Conservation (phyloP, 2,888 invertebrate genomes). For the Dromius quadrimaculatus region DNA sequence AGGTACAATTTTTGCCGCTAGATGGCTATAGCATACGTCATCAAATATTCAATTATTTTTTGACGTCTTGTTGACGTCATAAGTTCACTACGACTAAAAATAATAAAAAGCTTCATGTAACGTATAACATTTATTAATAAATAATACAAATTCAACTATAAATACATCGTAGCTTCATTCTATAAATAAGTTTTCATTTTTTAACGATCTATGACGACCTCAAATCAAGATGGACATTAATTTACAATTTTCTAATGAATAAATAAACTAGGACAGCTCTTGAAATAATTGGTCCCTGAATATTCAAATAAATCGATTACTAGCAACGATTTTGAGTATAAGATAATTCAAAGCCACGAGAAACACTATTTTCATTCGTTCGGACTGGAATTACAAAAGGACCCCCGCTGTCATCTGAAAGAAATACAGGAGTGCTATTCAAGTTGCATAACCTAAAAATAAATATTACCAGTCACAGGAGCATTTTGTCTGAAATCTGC, state of each 20-base stretch:
- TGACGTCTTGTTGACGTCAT: neutral
- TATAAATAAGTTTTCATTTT: constrained; percentile 37
- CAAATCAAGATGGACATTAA: constrained; percentile 2
- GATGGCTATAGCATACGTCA: too few species aligned
- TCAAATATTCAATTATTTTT: too few species aligned
- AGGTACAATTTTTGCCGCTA: too few species aligned
- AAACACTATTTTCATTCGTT: constrained; percentile 74
- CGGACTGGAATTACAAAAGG: constrained; percentile 79
- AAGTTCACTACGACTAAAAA: constrained; percentile 17
- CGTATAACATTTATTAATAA: constrained; percentile 48
- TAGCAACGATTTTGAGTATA: constrained; percentile 78
- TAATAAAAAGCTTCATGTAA: constrained; percentile 16
- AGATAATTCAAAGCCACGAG: constrained; percentile 77
- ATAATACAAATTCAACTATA: constrained; percentile 37
- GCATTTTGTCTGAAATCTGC: constrained; percentile 76
- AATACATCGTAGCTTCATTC: constrained; percentile 29
- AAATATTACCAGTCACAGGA: constrained; percentile 74
- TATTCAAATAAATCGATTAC: neutral
- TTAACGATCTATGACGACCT: constrained; percentile 13
- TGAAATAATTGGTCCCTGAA: neutral
- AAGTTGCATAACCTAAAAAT: neutral
- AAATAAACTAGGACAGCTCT: constrained; percentile 20
- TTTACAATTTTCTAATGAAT: constrained; percentile 12
- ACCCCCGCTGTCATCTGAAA: constrained; percentile 75
- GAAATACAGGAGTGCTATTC: constrained; percentile 39